Percentiles rank a stretch among this genome's conserved stretches.
Conservation (phyloP, 2,888 invertebrate species). For the Tetranychus piercei region DNA sequence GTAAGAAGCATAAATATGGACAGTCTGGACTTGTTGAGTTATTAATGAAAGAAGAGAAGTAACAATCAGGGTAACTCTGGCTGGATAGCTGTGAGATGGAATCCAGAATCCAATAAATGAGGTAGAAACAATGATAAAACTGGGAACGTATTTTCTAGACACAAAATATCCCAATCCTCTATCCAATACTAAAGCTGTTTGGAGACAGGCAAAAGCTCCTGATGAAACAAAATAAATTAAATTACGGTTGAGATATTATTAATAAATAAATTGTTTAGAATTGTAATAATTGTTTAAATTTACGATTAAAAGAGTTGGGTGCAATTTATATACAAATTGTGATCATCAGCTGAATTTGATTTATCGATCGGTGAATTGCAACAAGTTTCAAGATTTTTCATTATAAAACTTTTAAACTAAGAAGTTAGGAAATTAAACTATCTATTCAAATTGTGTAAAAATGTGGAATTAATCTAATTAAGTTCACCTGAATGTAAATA, state of each 20-base stretch:
- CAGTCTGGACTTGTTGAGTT: constrained; percentile 11
- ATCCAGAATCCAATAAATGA: constrained; percentile 14
- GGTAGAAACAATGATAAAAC: constrained; percentile 10
- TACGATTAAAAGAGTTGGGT: no score
- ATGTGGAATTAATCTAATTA: no score
- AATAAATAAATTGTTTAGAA: background rate
- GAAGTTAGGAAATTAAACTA: no score
- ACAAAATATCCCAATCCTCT: constrained; percentile 4
- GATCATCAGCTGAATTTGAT: no score
- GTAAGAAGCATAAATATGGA: constrained; percentile 5
- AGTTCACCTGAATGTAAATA: no score
- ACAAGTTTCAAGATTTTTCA: no score
- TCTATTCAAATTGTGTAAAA: no score
- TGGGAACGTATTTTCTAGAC: constrained; percentile 8
- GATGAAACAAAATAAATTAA: background rate
- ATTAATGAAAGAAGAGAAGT: constrained; percentile 6
- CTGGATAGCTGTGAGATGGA: constrained; percentile 10
- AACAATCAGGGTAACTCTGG: constrained; percentile 4
- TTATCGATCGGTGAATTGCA: no score
- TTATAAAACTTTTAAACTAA: no score
- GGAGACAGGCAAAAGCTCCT: constrained; percentile 9
- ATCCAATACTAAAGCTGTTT: constrained; percentile 2
- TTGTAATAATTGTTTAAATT: no score
- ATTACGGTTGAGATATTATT: background rate
- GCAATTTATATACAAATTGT: no score